Evolutionary conservation across 2,888 invertebrate species (phyloP), one percentile per base, ranked within the genome.

Genomic region (Cantharis flavilabris): DNA sequence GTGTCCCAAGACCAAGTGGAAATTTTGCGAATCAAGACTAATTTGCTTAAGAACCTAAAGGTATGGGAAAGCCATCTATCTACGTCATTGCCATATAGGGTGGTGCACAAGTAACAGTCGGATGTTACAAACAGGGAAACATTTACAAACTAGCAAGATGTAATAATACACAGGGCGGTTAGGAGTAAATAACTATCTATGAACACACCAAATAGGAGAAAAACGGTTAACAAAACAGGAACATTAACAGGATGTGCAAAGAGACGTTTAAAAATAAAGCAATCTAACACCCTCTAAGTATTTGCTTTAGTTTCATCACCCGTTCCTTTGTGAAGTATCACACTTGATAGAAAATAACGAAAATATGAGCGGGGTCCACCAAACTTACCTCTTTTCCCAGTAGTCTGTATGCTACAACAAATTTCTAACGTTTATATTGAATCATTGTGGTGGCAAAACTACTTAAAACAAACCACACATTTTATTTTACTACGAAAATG

Each of bases 381-480:
- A 81, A 78, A 77, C 76, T 78, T 77, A 78, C 75, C 72, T 77
- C 65, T 73, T 71, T 62, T 73, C 72, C 69, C 75, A 73, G 62
- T 72, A 76, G 18, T 75, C 74, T 76, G 78, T 74, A 62, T 73
- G 74, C 77, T 79, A 77, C 30, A 78, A 77, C 69, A 81, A 79
- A 78, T 73, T 67, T 26, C 18, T 20, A 67, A 14, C 71, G 23
- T 18, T 67, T 67, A 23, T 23, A 23, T 67, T 20, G 23, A 67
- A 67, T 67, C 26, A 67, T 67, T 26, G 20, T 67, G 65, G 20
- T 67, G 65, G 26, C 26, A 26, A 67, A 20, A 67, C 65, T 67
- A n/a, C 26, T 67, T 20, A 67, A 67, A 49, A 49, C 13, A 49
- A 49, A 49, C 49, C 49, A 49, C 49, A 49, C 49, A n/a, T 49